Percentiles rank a stretch among this genome's conserved stretches.
phyloP scores from a whole-genome alignment of 2,797 vertebrate genomes.

The Rhinophrynus dorsalis region DNA sequence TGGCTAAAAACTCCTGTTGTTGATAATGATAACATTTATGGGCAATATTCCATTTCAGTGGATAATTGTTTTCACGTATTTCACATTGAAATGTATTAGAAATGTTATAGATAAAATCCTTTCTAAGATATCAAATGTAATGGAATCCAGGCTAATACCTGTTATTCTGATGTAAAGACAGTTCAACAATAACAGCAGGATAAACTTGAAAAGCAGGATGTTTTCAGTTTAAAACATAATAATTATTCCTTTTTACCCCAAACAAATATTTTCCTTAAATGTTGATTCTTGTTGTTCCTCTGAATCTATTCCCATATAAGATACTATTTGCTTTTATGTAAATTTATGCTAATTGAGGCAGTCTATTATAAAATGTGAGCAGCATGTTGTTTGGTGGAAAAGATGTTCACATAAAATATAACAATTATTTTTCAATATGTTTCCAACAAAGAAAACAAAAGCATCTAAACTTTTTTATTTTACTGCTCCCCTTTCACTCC shows the following conservation, averaged over 20 bases:
- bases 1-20: too few species aligned
- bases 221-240: too few species aligned
- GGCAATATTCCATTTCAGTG: too few species aligned
- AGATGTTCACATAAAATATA: constrained; percentile 35
- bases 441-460: constrained; percentile 53
- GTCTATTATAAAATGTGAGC: constrained; percentile 31
- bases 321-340: background rate
- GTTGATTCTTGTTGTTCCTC: background rate
- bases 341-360: constrained; percentile 24
- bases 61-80: too few species aligned
- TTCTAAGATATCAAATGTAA: too few species aligned
- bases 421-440: constrained; percentile 46
- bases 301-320: constrained; percentile 7
- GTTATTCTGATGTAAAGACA: too few species aligned
- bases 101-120: too few species aligned
- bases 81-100: too few species aligned
- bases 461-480: constrained; percentile 49
- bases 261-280: constrained; percentile 23
- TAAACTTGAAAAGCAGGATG: too few species aligned
- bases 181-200: too few species aligned
- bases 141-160: too few species aligned
- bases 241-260: constrained; percentile 10
- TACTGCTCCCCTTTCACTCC: constrained; percentile 50
- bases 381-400: background rate
- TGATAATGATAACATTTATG: too few species aligned